phyloP scores from a whole-genome alignment of 1,140 invertebrate species.

The Campodea augens region DNA sequence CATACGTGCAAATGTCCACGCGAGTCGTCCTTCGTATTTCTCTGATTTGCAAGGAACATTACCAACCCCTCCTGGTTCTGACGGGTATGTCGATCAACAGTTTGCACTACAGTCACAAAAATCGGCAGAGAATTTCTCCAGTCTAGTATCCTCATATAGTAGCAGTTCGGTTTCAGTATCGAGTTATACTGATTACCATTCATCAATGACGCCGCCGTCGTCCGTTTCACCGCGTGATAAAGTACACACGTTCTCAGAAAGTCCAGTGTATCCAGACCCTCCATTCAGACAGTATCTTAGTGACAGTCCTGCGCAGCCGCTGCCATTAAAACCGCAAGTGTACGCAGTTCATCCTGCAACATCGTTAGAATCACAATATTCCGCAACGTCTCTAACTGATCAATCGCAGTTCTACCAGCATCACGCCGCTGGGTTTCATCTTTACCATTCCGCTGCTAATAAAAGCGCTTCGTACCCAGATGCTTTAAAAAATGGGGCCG shows the following conservation, averaged over 20 bases:
- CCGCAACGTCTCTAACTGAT: constrained; percentile 39
- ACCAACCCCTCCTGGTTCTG: constrained; percentile 25
- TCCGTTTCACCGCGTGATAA: constrained; percentile 80
- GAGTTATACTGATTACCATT: constrained; percentile 20
- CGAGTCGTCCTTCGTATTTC: constrained; percentile 31
- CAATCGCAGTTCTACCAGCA: constrained; percentile 64
- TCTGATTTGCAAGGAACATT: constrained; percentile 29
- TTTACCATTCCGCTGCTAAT: constrained; percentile 55
- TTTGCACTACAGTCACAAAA: neutral
- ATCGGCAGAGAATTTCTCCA: constrained; percentile 35
- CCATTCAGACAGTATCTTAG: neutral
- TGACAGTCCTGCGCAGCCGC: constrained; percentile 36
- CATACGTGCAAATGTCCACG: constrained; percentile 72
- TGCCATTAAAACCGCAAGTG: constrained; percentile 76
- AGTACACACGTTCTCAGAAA: neutral
- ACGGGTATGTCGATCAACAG: neutral
- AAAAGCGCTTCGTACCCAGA: constrained; percentile 33
- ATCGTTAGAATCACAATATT: constrained; percentile 24
- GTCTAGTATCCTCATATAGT: constrained; percentile 34
- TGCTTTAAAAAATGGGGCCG: constrained; percentile 29
- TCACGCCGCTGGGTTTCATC: constrained; percentile 56
- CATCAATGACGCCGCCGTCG: constrained; percentile 85
- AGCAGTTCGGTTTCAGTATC: constrained; percentile 8
- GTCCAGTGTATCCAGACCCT: neutral
- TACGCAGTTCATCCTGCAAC: constrained; percentile 32